Base-by-base conservation (phyloP, 2,113 vertebrate species). In the Dicaeum eximium region DNA sequence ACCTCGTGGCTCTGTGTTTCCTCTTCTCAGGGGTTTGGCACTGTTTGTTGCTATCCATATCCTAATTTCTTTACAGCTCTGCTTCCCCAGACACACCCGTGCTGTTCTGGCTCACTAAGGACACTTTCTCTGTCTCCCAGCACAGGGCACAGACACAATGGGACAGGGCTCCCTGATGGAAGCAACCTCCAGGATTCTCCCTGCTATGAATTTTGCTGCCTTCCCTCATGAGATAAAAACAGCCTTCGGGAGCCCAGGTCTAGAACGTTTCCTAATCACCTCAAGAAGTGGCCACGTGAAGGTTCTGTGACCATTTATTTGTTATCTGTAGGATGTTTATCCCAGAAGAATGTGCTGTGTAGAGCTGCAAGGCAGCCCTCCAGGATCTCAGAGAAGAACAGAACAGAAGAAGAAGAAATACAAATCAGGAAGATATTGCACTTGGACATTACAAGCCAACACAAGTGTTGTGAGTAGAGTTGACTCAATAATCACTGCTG, bases 21-120 rank as follows among this genome's bases (percentile, higher is more conserved):
- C 48, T 60, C 75, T 31, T 7, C 11, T 19, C 48, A 71, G 47
- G 25, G 69, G 40, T 35, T 42, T 47, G 38, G 53, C 18, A 30
- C 0, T n/a, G 0, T 4, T 10, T 23, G 8, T 13, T 85, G 9
- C 30, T 38, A 17, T 50, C 70, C 48, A 28, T 9, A 51, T 21
- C 40, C 37, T 27, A 8, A 33, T 42, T 90, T 35, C 42, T 40
- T 47, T 33, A n/a, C 28, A 78, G 31, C 8, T 78, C 31, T 77
- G 5, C 35, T 74, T 78, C 44, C 22, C 54, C 82, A 51, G 35
- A 67, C 83, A 37, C 31, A 56, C 21, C 44, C 60, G 9, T 0
- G 21, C 20, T 66, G 17, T 15, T 84, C n/a, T 42, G 38, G 10
- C 12, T 71, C n/a, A 22, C 65, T 5, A 25, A 58, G 17, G 15